A percentile compares a stretch with the other conserved stretches of the same genome.
phyloP scores from a whole-genome alignment of 2,797 vertebrate genomes.

The Melanotaenia parkinsoni region DNA sequence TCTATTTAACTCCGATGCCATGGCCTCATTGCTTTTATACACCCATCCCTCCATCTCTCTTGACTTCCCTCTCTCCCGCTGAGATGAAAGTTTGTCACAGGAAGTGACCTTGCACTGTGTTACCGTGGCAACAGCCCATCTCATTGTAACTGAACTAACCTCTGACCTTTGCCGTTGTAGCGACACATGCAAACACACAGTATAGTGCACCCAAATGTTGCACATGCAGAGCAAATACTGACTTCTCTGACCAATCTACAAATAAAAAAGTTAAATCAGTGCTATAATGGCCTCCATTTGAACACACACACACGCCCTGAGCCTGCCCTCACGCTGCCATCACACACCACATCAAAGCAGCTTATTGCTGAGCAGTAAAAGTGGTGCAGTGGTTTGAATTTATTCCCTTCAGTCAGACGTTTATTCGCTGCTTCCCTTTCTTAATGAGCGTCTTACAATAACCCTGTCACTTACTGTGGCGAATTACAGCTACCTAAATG shows the following conservation, averaged over 20 bases:
- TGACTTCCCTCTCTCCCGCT: slow-evolving; percentile 41
- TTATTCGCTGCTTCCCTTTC: slow-evolving; percentile 74
- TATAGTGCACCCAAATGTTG: neutral
- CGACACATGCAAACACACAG: neutral
- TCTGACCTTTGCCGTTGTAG: slow-evolving; percentile 27
- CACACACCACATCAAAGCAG: slow-evolving; percentile 76
- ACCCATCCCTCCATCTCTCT: slow-evolving; percentile 13
- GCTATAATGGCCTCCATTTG: slow-evolving; percentile 8
- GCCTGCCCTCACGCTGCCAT: slow-evolving; percentile 52
- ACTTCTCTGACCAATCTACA: slow-evolving; percentile 3
- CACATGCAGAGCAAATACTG: neutral
- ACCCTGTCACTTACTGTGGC: slow-evolving; percentile 77
- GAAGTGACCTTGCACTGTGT: slow-evolving; percentile 55
- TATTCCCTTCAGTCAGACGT: slow-evolving; percentile 75
- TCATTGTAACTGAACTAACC: slow-evolving; percentile 51
- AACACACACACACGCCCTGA: slow-evolving; percentile 27
- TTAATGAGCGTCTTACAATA: slow-evolving; percentile 79
- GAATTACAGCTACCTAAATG: slow-evolving; percentile 74
- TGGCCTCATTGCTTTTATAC: slow-evolving; percentile 25
- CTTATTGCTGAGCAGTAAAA: slow-evolving; percentile 76
- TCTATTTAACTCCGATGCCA: slow-evolving; percentile 15
- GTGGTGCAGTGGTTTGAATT: slow-evolving; percentile 76
- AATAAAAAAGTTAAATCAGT: slow-evolving; percentile 26
- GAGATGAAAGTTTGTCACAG: slow-evolving; percentile 69
- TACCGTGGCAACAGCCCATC: slow-evolving; percentile 34